Conservation (phyloP, 1,140 invertebrate genomes). For the Dendrolimus kikuchii region DNA sequence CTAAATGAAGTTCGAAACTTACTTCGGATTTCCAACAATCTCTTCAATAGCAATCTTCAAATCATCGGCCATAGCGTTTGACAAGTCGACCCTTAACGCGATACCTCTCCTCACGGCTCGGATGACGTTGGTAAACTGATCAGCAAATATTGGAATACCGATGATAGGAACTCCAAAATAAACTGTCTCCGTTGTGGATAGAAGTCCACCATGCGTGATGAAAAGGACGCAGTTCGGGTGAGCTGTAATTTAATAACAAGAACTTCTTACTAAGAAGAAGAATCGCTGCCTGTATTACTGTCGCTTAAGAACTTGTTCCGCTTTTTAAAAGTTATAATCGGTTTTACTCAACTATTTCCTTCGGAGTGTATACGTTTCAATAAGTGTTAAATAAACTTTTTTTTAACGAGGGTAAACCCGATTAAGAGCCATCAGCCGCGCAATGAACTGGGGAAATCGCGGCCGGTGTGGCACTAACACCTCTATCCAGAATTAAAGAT, state of each 20-base stretch:
- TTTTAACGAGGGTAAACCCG: too few species aligned
- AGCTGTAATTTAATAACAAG: slow-evolving; percentile 58
- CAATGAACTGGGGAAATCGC: too few species aligned
- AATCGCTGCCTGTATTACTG: neutral
- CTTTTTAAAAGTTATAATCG: too few species aligned
- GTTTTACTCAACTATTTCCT: too few species aligned
- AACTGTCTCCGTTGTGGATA: slow-evolving; percentile 77
- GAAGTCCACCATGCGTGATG: slow-evolving; percentile 80
- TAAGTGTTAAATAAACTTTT: too few species aligned
- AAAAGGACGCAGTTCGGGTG: slow-evolving; percentile 77
- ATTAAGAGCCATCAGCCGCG: too few species aligned
- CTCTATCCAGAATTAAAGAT: too few species aligned
- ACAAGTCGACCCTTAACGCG: slow-evolving; percentile 23
- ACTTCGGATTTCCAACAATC: slow-evolving; percentile 22
- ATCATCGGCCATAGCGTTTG: slow-evolving; percentile 15
- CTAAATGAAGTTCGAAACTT: neutral
- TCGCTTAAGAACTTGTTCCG: too few species aligned
- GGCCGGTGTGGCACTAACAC: too few species aligned
- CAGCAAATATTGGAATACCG: slow-evolving; percentile 77
- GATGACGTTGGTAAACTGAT: slow-evolving; percentile 73
- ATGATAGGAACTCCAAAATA: slow-evolving; percentile 78
- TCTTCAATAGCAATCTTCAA: slow-evolving; percentile 26
- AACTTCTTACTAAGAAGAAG: neutral
- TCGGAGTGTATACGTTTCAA: too few species aligned
- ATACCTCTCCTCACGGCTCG: slow-evolving; percentile 28